These are phyloP conservation scores for Eptatretus atami DNA, from an alignment of 2,797 vertebrate genomes.

Conservation along the genomic window DNA sequence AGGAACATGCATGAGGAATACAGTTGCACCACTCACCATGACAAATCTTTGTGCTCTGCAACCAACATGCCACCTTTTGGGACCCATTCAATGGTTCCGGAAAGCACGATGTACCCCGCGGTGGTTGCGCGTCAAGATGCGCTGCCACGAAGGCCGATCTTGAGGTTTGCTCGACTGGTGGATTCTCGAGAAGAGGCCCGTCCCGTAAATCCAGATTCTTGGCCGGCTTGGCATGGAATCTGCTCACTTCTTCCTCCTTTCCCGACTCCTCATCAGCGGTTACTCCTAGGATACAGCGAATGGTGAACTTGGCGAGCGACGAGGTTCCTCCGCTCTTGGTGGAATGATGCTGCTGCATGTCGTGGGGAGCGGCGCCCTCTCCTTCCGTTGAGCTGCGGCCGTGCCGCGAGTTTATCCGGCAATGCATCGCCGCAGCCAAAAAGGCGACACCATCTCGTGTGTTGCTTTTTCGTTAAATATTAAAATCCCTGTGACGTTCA, in stretches of 20 bases:
- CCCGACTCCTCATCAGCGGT: neutral
- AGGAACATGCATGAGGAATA: too few species aligned
- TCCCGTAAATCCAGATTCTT: too few species aligned
- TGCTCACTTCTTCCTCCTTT: neutral
- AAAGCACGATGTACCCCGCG: neutral
- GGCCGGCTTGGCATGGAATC: too few species aligned
- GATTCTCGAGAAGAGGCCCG: too few species aligned
- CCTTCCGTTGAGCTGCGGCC: neutral
- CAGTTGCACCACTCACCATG: too few species aligned
- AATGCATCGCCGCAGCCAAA: neutral
- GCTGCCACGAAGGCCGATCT: too few species aligned
- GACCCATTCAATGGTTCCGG: neutral
- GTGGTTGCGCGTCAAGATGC: too few species aligned
- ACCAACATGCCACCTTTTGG: constrained; percentile 2
- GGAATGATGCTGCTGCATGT: neutral
- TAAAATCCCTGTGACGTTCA: constrained; percentile 2
- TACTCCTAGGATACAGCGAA: neutral
- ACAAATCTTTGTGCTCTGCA: neutral
- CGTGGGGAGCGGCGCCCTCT: neutral
- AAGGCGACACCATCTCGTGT: neutral
- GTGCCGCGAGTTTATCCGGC: neutral
- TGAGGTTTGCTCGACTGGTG: too few species aligned
- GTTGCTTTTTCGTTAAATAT: neutral
- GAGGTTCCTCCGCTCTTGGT: neutral
- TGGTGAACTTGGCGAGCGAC: constrained; percentile 4